These are phyloP conservation scores for Sarcoramphus papa DNA, from an alignment of 2,797 vertebrate genomes.

Conservation along the genomic window DNA sequence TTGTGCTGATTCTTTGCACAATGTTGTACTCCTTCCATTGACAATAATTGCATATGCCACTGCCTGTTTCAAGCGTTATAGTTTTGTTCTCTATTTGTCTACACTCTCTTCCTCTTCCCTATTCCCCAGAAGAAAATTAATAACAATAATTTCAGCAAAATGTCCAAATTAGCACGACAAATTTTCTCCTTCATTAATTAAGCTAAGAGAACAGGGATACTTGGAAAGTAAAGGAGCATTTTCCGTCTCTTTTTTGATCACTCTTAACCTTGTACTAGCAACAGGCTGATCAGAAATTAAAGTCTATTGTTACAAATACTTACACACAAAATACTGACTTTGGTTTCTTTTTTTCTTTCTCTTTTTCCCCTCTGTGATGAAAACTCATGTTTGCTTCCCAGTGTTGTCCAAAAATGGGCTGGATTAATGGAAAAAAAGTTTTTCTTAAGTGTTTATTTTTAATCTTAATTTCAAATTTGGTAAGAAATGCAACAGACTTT, in stretches of 20 bases:
- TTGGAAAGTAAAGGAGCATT: background rate
- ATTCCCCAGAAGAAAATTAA: background rate
- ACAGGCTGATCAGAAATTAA: background rate
- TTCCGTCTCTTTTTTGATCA: background rate
- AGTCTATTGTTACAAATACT: background rate
- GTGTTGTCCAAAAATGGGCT: background rate
- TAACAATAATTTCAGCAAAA: background rate
- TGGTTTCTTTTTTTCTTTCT: accelerated
- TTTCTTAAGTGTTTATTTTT: background rate
- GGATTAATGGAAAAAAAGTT: accelerated
- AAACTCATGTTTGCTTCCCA: background rate
- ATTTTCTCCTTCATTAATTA: background rate
- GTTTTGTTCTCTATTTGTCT: background rate
- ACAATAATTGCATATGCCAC: background rate
- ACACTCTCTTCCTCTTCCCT: background rate
- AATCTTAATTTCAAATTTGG: background rate
- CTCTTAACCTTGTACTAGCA: background rate
- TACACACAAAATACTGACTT: background rate
- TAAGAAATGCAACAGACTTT: background rate
- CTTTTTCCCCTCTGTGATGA: background rate
- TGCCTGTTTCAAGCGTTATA: background rate
- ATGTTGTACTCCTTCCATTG: background rate
- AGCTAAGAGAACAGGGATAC: background rate
- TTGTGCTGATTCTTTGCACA: background rate
- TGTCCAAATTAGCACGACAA: background rate